Conservation (phyloP, 2,888 invertebrate genomes). For the Nephrotoma guestfalica region DNA sequence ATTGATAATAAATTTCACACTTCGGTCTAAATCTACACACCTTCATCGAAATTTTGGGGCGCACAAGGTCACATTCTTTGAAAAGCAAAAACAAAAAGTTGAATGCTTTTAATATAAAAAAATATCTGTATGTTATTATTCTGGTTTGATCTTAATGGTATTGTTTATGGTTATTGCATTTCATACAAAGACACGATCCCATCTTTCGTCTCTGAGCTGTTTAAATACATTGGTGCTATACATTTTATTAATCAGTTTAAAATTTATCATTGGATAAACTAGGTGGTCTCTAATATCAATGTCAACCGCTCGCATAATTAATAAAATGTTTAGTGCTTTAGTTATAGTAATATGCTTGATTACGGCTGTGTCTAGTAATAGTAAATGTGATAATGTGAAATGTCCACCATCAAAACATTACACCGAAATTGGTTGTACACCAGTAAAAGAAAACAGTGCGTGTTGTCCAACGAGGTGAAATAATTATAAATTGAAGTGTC, state of each 20-base stretch:
- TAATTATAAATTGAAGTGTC: too few species aligned
- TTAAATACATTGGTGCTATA: not conserved
- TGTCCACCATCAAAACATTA: conserved; percentile 10
- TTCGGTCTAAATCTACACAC: not conserved
- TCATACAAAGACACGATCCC: not conserved
- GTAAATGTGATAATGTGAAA: not conserved
- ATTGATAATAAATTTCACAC: not conserved
- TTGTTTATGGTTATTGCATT: not conserved
- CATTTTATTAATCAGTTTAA: not conserved
- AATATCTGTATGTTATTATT: not conserved
- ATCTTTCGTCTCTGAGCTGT: not conserved
- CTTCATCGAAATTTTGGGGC: not conserved
- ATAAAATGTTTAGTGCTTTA: not conserved
- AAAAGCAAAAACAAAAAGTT: not conserved
- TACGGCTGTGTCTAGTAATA: not conserved
- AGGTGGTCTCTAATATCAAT: not conserved
- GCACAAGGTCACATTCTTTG: not conserved
- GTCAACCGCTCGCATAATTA: not conserved
- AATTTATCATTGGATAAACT: not conserved
- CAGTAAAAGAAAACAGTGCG: conserved; percentile 8
- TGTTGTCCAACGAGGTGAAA: conserved; percentile 10
- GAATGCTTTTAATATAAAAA: not conserved
- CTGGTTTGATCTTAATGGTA: not conserved
- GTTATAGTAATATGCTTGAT: not conserved
- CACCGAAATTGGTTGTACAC: conserved; percentile 11